Evolutionary conservation across 2,888 invertebrate species (phyloP).

Genomic region (Stenodema calcarata): DNA sequence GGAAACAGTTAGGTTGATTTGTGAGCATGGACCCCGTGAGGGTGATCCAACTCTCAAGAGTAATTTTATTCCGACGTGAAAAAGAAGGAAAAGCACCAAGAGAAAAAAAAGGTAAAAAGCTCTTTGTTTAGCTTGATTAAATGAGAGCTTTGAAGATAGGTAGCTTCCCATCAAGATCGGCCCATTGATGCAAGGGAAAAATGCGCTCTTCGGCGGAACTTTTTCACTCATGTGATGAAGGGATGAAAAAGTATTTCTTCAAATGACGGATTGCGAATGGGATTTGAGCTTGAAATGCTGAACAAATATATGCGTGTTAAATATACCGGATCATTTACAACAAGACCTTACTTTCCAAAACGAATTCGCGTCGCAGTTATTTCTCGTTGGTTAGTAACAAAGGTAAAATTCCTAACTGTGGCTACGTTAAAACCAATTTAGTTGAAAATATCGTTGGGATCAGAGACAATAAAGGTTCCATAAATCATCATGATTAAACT

Average conservation of each 20-base stretch:
- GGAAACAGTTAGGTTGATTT: conserved; percentile 47
- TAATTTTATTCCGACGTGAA: conserved; percentile 48
- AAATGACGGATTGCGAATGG: not conserved
- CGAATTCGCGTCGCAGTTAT: too few relatives aligned
- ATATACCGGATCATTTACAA: too few relatives aligned
- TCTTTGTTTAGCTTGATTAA: conserved; percentile 48
- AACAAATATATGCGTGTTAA: too few relatives aligned
- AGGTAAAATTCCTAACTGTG: too few relatives aligned
- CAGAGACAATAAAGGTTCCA: too few relatives aligned
- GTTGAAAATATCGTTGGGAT: too few relatives aligned
- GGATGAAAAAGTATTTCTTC: not conserved
- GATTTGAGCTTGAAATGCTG: too few relatives aligned
- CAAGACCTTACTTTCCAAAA: too few relatives aligned
- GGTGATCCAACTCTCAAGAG: conserved; percentile 48
- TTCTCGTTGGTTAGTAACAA: too few relatives aligned
- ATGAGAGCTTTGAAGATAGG: conserved; percentile 37
- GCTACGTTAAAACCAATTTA: too few relatives aligned
- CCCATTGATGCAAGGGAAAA: not conserved
- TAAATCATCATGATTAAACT: too few relatives aligned
- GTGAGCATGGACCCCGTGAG: conserved; percentile 43
- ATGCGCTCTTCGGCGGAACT: not conserved
- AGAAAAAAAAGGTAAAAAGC: conserved; percentile 14
- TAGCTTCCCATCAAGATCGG: conserved; percentile 8
- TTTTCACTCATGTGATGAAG: not conserved
- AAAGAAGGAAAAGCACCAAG: conserved; percentile 23